Conservation (phyloP, 2,797 vertebrate genomes). For the Rhynchotus rufescens region DNA sequence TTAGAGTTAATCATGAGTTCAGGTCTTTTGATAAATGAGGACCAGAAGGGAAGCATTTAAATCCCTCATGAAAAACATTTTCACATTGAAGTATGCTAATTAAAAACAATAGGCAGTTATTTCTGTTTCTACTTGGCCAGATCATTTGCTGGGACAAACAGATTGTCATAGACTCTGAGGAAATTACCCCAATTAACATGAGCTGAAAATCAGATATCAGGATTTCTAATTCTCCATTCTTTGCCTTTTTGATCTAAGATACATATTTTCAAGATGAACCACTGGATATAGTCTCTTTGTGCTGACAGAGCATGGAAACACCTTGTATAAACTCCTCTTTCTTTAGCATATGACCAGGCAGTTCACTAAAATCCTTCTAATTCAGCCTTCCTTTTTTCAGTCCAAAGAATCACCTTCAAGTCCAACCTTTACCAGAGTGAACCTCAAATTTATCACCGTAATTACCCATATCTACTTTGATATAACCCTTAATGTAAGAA, state of each 20-base stretch:
- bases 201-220: background rate
- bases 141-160: background rate
- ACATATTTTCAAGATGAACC: background rate
- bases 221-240: background rate
- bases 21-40: background rate
- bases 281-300: background rate
- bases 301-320: background rate
- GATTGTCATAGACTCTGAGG: fast-evolving
- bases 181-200: background rate
- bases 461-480: background rate
- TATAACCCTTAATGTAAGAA: background rate
- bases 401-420: background rate
- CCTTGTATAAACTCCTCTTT: background rate
- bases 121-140: background rate
- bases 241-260: background rate
- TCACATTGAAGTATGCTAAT: background rate
- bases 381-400: background rate
- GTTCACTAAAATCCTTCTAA: background rate
- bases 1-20: background rate
- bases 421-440: background rate
- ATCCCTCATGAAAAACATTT: background rate
- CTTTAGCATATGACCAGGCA: background rate
- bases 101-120: background rate
- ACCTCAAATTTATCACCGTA: background rate
- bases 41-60: background rate